Base-by-base conservation (phyloP, 2,113 vertebrate genomes). In the Sminthopsis crassicaudata region DNA sequence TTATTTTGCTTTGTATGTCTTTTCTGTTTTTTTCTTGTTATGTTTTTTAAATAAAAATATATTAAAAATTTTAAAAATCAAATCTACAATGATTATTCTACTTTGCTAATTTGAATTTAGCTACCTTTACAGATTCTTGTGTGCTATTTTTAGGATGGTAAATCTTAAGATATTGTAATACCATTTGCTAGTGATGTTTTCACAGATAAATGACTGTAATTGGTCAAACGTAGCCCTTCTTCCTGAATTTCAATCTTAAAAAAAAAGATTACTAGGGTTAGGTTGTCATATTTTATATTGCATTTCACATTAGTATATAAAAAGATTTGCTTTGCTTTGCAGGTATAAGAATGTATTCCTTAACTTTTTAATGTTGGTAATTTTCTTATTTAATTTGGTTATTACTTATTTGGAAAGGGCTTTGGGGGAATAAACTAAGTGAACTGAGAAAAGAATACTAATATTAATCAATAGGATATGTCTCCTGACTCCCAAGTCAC, bases 101-200 rank as follows among this genome's bases (percentile, higher is more conserved):
- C 19, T 84, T 84, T 84, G 67, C 19, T 42, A 8, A 42, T 42
- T 84, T 84, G 67, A 42, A n/a, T 23, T 42, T 84, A 42, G 16
- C 67, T 84, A 42, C 16, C n/a, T 84, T 42, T 84, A 84, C 8
- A 42, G 67, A 19, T 42, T 84, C n/a, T 84, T 84, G 1, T 84
- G 19, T 84, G n/a, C 16, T 42, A 42, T 6, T 7, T 84, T 84
- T 84, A 23, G 55, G 57, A 93, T 46, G 96, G 91, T 92, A 90
- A 96, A 50, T 89, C 53, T 30, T 48, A 42, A 93, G 27, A 92
- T 94, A 90, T 95, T 96, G 89, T 67, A 97, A 97, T 94, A 89
- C 46, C 25, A 22, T 84, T 60, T 96, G 93, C 91, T 96, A 50
- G 94, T 97, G 51, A 51, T 42, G 92, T 53, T 92, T 95, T 97